phyloP scores from a whole-genome alignment of 2,113 vertebrate species.

The Saguinus imperator region DNA sequence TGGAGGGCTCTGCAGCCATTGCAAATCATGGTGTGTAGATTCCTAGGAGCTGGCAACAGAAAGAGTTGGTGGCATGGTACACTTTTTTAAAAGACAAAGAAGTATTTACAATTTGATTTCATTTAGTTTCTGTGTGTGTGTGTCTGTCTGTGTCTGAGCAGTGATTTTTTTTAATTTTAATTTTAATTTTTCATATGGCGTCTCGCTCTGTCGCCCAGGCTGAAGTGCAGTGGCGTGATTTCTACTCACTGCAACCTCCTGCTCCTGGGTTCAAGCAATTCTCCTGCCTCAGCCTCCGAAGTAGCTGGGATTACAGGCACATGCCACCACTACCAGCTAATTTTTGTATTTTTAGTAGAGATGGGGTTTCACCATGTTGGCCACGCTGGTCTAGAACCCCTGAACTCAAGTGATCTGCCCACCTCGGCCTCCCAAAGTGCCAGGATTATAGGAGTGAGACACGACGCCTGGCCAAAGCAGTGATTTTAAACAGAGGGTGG shows the following conservation, averaged over 20 bases:
- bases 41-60: neutral
- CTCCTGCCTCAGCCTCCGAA: neutral
- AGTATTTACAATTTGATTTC: conserved; percentile 1
- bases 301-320: too few relatives aligned
- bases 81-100: neutral
- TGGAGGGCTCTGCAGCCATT: neutral
- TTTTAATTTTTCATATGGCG: neutral
- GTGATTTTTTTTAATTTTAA: neutral
- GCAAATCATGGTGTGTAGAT: too few relatives aligned
- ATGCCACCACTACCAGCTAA: too few relatives aligned
- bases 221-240: neutral
- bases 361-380: too few relatives aligned
- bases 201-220: too few relatives aligned
- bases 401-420: too few relatives aligned
- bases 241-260: neutral
- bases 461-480: neutral
- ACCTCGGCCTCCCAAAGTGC: neutral
- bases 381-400: too few relatives aligned
- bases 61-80: neutral
- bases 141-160: neutral
- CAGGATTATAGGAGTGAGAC: too few relatives aligned
- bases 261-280: neutral
- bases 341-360: too few relatives aligned
- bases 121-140: neutral
- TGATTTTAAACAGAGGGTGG: neutral